Percentiles rank a stretch among this genome's conserved stretches.
phyloP scores from a whole-genome alignment of 1,140 invertebrate genomes.

The Rhopalosiphum padi region DNA sequence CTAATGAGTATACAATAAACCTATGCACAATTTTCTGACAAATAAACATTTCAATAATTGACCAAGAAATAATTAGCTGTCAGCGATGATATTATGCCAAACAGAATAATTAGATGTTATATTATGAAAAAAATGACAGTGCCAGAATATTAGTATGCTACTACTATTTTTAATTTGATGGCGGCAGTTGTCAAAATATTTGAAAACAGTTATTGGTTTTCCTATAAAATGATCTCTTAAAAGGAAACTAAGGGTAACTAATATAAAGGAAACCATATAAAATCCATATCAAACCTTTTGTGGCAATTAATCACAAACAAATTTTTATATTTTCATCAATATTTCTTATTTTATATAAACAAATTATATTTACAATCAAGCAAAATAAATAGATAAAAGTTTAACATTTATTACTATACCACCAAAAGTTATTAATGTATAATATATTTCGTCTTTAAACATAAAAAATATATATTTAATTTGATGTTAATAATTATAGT shows the following conservation, averaged over 20 bases:
- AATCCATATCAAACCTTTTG: background rate
- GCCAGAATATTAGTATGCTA: background rate
- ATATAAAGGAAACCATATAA: background rate
- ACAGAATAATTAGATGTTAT: background rate
- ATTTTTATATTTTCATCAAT: background rate
- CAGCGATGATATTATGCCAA: background rate
- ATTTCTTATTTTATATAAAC: background rate
- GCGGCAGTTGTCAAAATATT: background rate
- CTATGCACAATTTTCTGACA: background rate
- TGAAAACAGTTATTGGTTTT: constrained; percentile 1
- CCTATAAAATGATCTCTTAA: background rate
- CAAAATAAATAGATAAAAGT: background rate
- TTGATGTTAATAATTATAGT: background rate
- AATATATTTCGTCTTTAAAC: background rate
- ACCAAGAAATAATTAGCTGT: background rate
- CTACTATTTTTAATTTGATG: background rate
- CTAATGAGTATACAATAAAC: background rate
- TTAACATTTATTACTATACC: background rate
- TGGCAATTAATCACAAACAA: background rate
- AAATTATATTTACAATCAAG: background rate
- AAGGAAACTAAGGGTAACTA: background rate
- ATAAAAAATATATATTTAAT: background rate
- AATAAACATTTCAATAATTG: background rate
- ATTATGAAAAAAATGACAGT: background rate
- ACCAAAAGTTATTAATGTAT: background rate